Conservation (phyloP, 2,797 vertebrate species). For the Sebastolobus altivelis region DNA sequence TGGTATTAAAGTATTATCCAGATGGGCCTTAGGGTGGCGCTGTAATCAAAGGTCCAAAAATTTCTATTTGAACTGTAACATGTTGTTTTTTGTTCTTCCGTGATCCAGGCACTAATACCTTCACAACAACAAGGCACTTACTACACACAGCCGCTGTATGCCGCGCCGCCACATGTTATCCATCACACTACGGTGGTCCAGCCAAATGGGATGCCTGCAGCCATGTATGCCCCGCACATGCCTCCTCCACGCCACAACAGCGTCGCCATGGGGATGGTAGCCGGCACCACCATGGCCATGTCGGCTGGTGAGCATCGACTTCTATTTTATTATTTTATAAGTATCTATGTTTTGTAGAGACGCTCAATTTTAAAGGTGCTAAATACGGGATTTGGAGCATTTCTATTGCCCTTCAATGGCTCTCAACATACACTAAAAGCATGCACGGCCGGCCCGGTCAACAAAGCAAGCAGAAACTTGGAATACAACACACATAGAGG, state of each 20-base stretch:
- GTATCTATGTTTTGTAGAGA: neutral
- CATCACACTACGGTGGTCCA: slow-evolving; percentile 99
- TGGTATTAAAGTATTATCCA: neutral
- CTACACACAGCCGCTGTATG: slow-evolving; percentile 97
- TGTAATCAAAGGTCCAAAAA: too few relatives aligned
- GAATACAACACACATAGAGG: neutral
- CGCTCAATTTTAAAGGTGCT: neutral
- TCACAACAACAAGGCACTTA: slow-evolving; percentile 94
- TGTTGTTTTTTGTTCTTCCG: neutral
- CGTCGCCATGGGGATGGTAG: slow-evolving; percentile 97
- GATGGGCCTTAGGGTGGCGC: neutral
- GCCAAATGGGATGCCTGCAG: slow-evolving; percentile 97
- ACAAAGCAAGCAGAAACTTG: neutral
- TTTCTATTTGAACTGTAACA: neutral
- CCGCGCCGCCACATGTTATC: slow-evolving; percentile 97
- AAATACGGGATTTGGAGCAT: neutral
- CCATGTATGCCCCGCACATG: slow-evolving; percentile 94
- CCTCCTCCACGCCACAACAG: slow-evolving; percentile 88
- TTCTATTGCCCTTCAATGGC: neutral
- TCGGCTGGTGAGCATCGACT: slow-evolving; percentile 89
- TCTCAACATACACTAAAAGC: neutral
- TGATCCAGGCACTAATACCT: slow-evolving; percentile 68
- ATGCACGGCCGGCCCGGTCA: neutral
- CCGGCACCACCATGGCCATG: slow-evolving; percentile 99
- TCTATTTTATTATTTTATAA: neutral